A percentile compares a stretch with the other conserved stretches of the same genome.
Evolutionary conservation across 2,797 vertebrate genomes (phyloP).

Genomic region (Microcaecilia unicolor): DNA sequence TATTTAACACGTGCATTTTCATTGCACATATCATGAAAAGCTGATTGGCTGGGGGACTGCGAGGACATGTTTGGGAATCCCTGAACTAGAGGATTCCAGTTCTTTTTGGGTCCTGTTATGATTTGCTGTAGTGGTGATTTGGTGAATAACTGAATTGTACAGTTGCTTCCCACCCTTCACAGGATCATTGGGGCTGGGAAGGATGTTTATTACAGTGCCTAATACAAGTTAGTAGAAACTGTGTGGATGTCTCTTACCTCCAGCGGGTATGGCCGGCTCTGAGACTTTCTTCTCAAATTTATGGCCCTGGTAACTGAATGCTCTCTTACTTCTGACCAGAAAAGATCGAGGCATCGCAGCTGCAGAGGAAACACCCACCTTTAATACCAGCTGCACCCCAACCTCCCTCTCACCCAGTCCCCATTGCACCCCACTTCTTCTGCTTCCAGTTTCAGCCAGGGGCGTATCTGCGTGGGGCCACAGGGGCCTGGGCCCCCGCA

Average conservation of each 20-base stretch:
- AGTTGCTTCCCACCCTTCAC: constrained; percentile 13
- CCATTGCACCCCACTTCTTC: too few relatives aligned
- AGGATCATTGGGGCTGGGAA: neutral
- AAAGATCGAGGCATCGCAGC: constrained; percentile 4
- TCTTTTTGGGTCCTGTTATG: neutral
- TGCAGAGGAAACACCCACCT: too few relatives aligned
- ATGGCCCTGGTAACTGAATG: neutral
- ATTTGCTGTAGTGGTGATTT: constrained; percentile 17
- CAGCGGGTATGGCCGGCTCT: neutral
- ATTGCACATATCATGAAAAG: too few relatives aligned
- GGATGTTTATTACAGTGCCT: neutral
- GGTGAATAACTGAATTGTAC: constrained; percentile 18
- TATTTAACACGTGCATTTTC: too few relatives aligned
- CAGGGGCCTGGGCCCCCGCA: too few relatives aligned
- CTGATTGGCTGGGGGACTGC: too few relatives aligned
- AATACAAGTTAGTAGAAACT: neutral
- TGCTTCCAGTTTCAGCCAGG: too few relatives aligned
- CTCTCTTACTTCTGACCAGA: neutral
- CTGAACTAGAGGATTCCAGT: neutral
- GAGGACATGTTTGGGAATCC: too few relatives aligned
- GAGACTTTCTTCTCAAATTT: neutral
- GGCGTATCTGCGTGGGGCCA: too few relatives aligned
- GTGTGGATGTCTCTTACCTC: too few relatives aligned
- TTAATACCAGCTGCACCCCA: too few relatives aligned
- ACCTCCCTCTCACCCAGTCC: too few relatives aligned